Base-by-base conservation (phyloP, 2,888 invertebrate genomes). In the Leucophenga montana region DNA sequence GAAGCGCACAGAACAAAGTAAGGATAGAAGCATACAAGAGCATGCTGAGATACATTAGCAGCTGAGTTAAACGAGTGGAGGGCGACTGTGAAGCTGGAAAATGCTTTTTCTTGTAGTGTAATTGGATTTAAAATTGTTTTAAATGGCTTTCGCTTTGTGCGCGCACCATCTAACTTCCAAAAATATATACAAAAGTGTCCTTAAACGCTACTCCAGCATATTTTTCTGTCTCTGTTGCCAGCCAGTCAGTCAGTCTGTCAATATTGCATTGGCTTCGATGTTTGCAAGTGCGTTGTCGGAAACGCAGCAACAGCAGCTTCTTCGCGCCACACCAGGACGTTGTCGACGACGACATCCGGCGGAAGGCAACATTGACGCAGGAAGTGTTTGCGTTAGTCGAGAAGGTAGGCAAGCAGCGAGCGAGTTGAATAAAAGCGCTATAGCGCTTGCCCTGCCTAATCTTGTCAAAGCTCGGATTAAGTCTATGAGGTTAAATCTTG, bases 111-210 rank as follows among this genome's bases (percentile, higher is more conserved):
- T 80, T 74, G 76, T 80, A 73, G 75, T 74, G 75, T 82, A 84
- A 82, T 82, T 82, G 82, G 79, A 82, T 82, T 82, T 79, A 54
- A 82, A 82, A 82, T 84, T 79, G 82, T 80, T 82, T 79, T 78
- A 77, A 80, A 72, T 69, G 73, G 76, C 18, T 57, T 73, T 72
- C 68, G 70, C 61, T 67, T 75, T 33, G 33, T 64, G 62, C 61
- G 33, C 39, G 11, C n/a, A n/a, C 4, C 39, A 39, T 39, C 8
- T 11, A 39, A 39, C 4, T 39, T 39, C 11, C 39, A 39, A 39
- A 39, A 39, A 39, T 39, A 39, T 39, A 39, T 39, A 39, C 9
- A 8, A 39, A 39, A 39, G 39, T 50, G n/a, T 50, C 13, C 6
- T 27, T 22, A 13, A 13, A 27, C 6, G 16, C 31, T 57, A 6